Conservation (phyloP, 1,140 invertebrate species). For the Nephotettix cincticeps region DNA sequence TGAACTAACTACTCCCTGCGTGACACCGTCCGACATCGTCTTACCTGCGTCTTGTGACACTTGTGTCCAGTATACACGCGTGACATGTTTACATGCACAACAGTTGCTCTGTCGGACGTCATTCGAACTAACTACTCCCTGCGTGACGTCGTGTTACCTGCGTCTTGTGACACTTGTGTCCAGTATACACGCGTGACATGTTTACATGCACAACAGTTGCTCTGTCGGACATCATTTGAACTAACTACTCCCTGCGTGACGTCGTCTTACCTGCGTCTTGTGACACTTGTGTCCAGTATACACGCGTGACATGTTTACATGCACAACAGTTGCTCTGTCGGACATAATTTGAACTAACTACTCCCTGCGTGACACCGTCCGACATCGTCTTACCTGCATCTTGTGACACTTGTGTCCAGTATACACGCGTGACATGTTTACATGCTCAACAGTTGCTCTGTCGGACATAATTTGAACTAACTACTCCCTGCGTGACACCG, state of each 20-base stretch:
- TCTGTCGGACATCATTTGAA: constrained; percentile 23
- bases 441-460: background rate
- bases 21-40: background rate
- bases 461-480: constrained; percentile 20
- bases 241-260: constrained; percentile 15
- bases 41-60: too few relatives aligned
- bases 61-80: too few relatives aligned
- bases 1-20: constrained; percentile 15
- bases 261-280: background rate
- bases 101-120: constrained; percentile 14
- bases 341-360: constrained; percentile 20
- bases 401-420: too few relatives aligned
- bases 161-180: too few relatives aligned
- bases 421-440: too few relatives aligned
- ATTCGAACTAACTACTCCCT: constrained; percentile 17
- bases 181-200: too few relatives aligned
- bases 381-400: too few relatives aligned
- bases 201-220: background rate
- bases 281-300: too few relatives aligned
- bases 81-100: too few relatives aligned
- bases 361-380: constrained; percentile 6
- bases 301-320: too few relatives aligned
- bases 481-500: constrained; percentile 12
- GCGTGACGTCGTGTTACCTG: background rate
- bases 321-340: background rate